A percentile compares a stretch with the other conserved stretches of the same genome.
Evolutionary conservation across 2,113 vertebrate species (phyloP).

Genomic region (Gyps fulvus): DNA sequence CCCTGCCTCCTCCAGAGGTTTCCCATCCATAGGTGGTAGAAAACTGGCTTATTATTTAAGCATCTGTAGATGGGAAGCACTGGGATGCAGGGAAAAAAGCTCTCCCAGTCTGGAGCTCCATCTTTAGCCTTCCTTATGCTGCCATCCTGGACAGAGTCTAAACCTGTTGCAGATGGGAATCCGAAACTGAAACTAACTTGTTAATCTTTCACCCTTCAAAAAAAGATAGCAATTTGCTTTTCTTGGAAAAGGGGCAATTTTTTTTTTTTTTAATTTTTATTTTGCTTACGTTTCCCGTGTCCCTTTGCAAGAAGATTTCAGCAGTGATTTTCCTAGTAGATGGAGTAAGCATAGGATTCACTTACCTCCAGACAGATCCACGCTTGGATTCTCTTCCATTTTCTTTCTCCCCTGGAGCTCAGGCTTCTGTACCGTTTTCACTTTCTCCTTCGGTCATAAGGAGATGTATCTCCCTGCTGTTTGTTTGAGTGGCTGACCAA

Average conservation of each 20-base stretch:
- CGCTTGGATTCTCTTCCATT: constrained; percentile 44
- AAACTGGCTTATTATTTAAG: neutral
- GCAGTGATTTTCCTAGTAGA: neutral
- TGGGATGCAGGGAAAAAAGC: neutral
- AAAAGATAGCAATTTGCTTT: neutral
- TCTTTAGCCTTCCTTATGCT: neutral
- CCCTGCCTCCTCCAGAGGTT: neutral
- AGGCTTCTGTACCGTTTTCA: neutral
- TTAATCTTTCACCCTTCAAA: neutral
- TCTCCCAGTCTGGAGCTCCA: neutral
- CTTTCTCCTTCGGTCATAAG: neutral
- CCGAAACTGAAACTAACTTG: neutral
- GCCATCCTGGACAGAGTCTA: neutral
- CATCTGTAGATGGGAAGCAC: neutral
- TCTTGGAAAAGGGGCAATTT: neutral
- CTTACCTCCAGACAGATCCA: constrained; percentile 46
- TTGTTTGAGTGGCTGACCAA: neutral
- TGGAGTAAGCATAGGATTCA: neutral
- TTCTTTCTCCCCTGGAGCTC: neutral
- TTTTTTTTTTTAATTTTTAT: neutral
- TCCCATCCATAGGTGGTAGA: neutral
- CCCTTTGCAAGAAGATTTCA: neutral
- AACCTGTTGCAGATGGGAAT: neutral
- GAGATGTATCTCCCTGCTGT: neutral
- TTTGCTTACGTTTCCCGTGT: neutral